These are phyloP conservation scores for Eucriotettix oculatus DNA, from an alignment of 2,888 invertebrate genomes.

Conservation along the genomic window DNA sequence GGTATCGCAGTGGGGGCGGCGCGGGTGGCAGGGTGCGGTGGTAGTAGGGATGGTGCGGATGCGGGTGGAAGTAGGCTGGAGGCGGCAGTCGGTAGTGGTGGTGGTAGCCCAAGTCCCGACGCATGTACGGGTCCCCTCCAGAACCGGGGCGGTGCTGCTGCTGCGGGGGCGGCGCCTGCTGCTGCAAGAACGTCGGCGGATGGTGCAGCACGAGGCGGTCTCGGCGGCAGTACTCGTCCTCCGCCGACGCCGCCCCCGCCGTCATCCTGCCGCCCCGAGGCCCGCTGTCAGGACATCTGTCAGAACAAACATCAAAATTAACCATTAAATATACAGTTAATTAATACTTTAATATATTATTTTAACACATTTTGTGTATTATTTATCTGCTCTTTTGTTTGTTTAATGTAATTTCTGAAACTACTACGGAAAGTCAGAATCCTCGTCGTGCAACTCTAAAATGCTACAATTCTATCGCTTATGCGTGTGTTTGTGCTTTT, in stretches of 20 bases:
- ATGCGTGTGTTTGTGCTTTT: no score
- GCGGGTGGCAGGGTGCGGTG: slow-evolving; percentile 12
- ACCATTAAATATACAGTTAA: no score
- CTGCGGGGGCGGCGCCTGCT: slow-evolving; percentile 2
- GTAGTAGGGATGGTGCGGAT: slow-evolving; percentile 10
- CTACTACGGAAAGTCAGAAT: no score
- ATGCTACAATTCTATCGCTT: no score
- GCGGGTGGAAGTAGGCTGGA: slow-evolving; percentile 17
- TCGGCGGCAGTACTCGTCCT: slow-evolving; percentile 15
- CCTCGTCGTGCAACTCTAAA: no score
- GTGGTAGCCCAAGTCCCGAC: slow-evolving; percentile 36
- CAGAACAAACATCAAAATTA: slow-evolving; percentile 15
- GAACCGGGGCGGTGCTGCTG: slow-evolving; percentile 21
- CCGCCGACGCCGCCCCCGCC: slow-evolving; percentile 23
- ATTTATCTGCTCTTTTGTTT: no score
- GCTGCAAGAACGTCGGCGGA: slow-evolving; percentile 10
- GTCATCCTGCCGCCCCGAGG: slow-evolving; percentile 46
- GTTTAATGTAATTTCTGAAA: no score
- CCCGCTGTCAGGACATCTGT: slow-evolving; percentile 49
- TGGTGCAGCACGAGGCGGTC: slow-evolving; percentile 13
- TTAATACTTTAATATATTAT: no score
- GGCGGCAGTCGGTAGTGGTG: slow-evolving; percentile 39
- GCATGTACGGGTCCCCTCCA: slow-evolving; percentile 37
- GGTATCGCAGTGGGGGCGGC: slow-evolving; percentile 12
- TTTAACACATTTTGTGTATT: no score